Conservation (phyloP, 1,140 invertebrate species). For the Anoplolepis gracilipes region DNA sequence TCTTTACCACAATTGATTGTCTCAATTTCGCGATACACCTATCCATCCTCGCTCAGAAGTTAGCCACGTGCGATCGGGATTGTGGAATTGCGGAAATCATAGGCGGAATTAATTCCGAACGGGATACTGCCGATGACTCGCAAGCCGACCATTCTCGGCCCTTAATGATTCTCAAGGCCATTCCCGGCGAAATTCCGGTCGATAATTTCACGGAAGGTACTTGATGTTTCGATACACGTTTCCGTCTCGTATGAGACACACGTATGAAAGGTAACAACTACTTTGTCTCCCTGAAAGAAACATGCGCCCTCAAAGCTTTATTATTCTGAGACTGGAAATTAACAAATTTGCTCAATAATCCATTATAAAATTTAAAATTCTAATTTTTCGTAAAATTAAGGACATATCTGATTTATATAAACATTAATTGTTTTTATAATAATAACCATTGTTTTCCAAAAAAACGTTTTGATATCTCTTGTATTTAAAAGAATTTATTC, state of each 20-base stretch:
- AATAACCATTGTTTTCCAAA: too few species aligned
- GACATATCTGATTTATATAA: too few species aligned
- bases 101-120: conserved; percentile 33
- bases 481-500: too few species aligned
- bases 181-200: conserved; percentile 10
- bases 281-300: neutral
- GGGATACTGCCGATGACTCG: conserved; percentile 49
- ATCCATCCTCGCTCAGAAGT: conserved; percentile 40
- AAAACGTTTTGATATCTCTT: too few species aligned
- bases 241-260: neutral
- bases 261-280: neutral
- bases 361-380: too few species aligned
- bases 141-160: conserved; percentile 43
- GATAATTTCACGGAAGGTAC: conserved; percentile 45
- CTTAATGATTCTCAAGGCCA: conserved; percentile 46
- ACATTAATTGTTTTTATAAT: too few species aligned
- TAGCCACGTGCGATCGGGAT: conserved; percentile 24
- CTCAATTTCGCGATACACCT: conserved; percentile 57
- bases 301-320: too few species aligned
- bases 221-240: neutral
- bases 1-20: neutral
- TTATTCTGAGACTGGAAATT: too few species aligned
- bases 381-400: too few species aligned
- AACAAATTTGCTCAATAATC: too few species aligned
- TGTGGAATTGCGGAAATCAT: conserved; percentile 51